Percentiles rank a stretch among this genome's conserved stretches.
phyloP scores from a whole-genome alignment of 2,888 invertebrate genomes.

The Pteria penguin region DNA sequence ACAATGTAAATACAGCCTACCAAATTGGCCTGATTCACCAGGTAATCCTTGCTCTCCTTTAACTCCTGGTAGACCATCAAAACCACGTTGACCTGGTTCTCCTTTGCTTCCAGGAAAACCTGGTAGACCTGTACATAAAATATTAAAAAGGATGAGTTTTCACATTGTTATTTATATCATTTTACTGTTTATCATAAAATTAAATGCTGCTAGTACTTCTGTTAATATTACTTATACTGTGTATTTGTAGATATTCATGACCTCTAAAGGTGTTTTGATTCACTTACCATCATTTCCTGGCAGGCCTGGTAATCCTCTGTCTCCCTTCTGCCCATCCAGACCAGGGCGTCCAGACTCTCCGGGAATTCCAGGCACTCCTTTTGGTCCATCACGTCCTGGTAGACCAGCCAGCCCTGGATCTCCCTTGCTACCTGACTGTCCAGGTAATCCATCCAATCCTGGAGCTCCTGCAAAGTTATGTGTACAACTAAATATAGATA shows the following conservation, averaged over 20 bases:
- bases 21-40: constrained; percentile 55
- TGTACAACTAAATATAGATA: too few relatives aligned
- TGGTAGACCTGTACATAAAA: constrained; percentile 45
- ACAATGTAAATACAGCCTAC: constrained; percentile 29
- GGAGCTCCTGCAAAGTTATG: constrained; percentile 61
- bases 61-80: constrained; percentile 59
- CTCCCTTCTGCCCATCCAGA: constrained; percentile 59
- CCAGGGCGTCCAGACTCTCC: constrained; percentile 65
- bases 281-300: constrained; percentile 54
- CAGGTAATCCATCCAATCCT: constrained; percentile 58
- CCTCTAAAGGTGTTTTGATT: neutral
- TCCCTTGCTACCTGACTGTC: constrained; percentile 60
- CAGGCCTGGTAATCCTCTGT: constrained; percentile 52
- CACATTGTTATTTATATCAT: too few relatives aligned
- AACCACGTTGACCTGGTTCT: constrained; percentile 60
- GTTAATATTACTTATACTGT: too few relatives aligned
- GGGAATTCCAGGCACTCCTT: constrained; percentile 63
- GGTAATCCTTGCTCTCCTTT: constrained; percentile 60
- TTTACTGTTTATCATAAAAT: too few relatives aligned
- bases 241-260: neutral
- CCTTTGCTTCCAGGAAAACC: constrained; percentile 70
- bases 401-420: constrained; percentile 60
- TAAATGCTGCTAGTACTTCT: too few relatives aligned
- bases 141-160: too few relatives aligned
- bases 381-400: constrained; percentile 61